phyloP scores from a whole-genome alignment of 2,113 vertebrate species.

The Malurus cyaneus region DNA sequence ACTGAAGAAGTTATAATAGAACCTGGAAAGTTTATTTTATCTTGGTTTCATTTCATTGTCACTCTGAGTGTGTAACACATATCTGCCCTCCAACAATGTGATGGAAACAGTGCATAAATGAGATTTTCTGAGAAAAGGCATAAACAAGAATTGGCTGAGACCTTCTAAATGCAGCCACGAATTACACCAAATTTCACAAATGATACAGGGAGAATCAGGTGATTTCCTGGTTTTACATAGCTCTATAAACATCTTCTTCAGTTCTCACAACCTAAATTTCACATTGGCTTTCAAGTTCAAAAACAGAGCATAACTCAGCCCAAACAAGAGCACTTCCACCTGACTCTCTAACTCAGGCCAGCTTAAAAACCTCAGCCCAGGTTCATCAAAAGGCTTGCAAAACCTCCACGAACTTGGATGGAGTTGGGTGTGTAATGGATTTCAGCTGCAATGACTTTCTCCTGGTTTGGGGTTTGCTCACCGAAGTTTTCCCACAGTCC shows the following conservation, averaged over 20 bases:
- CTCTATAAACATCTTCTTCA: neutral
- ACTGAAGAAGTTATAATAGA: neutral
- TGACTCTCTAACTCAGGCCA: conserved; percentile 1
- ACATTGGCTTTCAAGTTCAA: neutral
- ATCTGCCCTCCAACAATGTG: neutral
- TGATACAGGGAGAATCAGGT: neutral
- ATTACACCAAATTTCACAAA: neutral
- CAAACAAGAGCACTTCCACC: conserved; percentile 28
- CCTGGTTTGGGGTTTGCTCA: neutral
- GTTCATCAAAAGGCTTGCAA: conserved; percentile 27
- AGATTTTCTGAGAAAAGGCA: neutral
- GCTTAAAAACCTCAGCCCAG: neutral
- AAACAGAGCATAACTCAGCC: neutral
- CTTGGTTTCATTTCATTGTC: neutral
- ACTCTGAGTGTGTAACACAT: neutral
- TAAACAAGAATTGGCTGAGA: neutral
- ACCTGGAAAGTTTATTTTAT: neutral
- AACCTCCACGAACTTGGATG: neutral
- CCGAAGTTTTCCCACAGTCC: conserved; percentile 54
- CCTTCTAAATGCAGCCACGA: neutral
- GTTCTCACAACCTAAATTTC: conserved; percentile 42
- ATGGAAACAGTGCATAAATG: neutral
- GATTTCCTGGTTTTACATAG: neutral
- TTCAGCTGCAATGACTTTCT: conserved; percentile 4
- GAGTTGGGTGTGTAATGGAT: neutral